phyloP scores from a whole-genome alignment of 92 coral and sea anemone species.

The Paramuricea clavata region DNA sequence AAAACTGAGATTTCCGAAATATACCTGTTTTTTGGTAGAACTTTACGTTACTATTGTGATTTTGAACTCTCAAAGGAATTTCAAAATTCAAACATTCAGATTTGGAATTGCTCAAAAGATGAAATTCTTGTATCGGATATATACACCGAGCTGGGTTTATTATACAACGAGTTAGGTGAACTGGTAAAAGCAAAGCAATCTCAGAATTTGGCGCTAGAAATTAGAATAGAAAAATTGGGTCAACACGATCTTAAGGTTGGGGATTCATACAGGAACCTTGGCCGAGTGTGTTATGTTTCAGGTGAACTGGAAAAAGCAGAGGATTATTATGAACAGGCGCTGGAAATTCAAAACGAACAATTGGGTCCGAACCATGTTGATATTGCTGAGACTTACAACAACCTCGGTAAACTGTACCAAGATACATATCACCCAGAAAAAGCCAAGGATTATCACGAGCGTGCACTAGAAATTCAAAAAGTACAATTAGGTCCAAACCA shows the following conservation, averaged over 20 bases:
- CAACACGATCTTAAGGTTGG: constrained; percentile 41
- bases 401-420: constrained; percentile 5
- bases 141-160: constrained; percentile 26
- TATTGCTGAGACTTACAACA: background rate
- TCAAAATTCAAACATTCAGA: constrained; percentile 11
- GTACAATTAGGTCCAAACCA: no score
- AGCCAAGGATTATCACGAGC: constrained; percentile 8
- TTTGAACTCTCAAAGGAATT: background rate
- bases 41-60: background rate
- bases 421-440: background rate
- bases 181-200: constrained; percentile 23
- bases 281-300: background rate
- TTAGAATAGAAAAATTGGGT: constrained; percentile 29
- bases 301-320: constrained; percentile 30
- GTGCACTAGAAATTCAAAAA: constrained; percentile 27
- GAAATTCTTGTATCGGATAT: constrained; percentile 12
- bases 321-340: background rate
- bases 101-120: constrained; percentile 25
- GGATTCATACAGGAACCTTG: constrained; percentile 14
- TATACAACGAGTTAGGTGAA: constrained; percentile 9
- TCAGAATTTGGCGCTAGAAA: background rate
- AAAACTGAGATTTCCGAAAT: background rate
- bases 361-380: no score
- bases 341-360: background rate
- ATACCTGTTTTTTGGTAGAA: background rate